Base-by-base conservation (phyloP, 2,113 vertebrate species). In the Petrocephalus microphthalmus region DNA sequence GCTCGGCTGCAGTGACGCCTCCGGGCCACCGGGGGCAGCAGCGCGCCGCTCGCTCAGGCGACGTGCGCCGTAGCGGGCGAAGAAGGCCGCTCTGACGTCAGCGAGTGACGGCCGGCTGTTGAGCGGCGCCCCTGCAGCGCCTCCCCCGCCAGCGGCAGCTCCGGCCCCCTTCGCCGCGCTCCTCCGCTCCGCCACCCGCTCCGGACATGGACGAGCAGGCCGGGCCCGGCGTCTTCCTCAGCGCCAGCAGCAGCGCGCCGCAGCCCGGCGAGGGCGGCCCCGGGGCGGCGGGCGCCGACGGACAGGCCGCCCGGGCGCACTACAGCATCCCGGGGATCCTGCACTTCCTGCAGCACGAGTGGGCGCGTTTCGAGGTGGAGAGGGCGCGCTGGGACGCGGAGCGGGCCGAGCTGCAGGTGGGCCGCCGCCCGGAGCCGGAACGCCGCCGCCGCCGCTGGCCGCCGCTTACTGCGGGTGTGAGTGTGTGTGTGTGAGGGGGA, bases 291-390 rank as follows among this genome's bases (percentile, higher is more conserved):
- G 96, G 85, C n/a, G n/a, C n/a, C n/a, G n/a, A n/a, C n/a, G 95
- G 93, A 89, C 95, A 96, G 90, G 96, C 90, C 94, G 96, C 91
- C 87, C 94, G 97, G 91, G 97, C 97, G 93, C 98, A 98, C 87
- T 99, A 99, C 95, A 99, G 97, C 93, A 97, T 99, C 91, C 98
- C 98, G 91, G 98, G 98, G 91, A 99, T 99, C 94, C 92, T 99
- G 94, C 98, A 99, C 96, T 99, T 99, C 96, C 97, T 99, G 95
- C 98, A 99, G 96, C 98, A 99, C 95, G 98, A 99, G 94, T 99
- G 98, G 98, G 97, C 97, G 96, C 97, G 98, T 81, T 99, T 99
- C 94, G 98, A 99, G 96, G 96, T 98, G 91, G 98, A 99, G 93
- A 94, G 98, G 92, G 97, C 98, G 91, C 97, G 98, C 93, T 99